phyloP scores from a whole-genome alignment of 1,140 invertebrate genomes.

The Antheraea mylitta region DNA sequence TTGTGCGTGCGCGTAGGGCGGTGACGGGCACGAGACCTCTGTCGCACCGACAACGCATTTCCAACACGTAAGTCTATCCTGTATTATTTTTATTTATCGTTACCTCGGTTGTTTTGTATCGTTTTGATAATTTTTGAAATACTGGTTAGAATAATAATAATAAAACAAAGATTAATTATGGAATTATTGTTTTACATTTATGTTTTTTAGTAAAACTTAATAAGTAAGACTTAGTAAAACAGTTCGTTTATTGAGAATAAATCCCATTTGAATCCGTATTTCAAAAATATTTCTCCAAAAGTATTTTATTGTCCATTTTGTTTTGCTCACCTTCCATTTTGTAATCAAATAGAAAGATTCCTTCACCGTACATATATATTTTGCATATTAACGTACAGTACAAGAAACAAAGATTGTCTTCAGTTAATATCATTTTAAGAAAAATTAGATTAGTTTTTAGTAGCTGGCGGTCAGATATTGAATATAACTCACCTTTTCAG shows the following conservation, averaged over 20 bases:
- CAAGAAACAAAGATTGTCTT: too few species aligned
- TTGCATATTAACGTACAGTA: too few species aligned
- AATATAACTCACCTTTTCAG: too few species aligned
- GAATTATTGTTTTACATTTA: too few species aligned
- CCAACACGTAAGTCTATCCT: slow-evolving; percentile 56
- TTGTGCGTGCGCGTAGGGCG: slow-evolving; percentile 59
- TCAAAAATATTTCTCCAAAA: neutral
- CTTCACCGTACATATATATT: too few species aligned
- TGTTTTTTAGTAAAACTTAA: too few species aligned
- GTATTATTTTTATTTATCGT: neutral
- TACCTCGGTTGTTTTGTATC: neutral
- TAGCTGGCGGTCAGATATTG: too few species aligned
- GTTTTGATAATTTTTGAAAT: slow-evolving; percentile 1
- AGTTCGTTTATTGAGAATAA: too few species aligned
- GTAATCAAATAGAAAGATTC: neutral
- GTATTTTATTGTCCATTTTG: neutral
- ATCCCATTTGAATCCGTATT: neutral
- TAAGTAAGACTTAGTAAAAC: too few species aligned
- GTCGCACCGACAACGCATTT: slow-evolving; percentile 57
- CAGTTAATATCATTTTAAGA: neutral
- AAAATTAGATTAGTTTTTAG: too few species aligned
- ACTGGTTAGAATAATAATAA: neutral
- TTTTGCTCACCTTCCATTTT: neutral
- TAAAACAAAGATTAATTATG: too few species aligned
- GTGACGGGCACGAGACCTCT: slow-evolving; percentile 60